These are phyloP conservation scores for Sogatella furcifera DNA, from an alignment of 1,140 invertebrate genomes.

Conservation along the genomic window DNA sequence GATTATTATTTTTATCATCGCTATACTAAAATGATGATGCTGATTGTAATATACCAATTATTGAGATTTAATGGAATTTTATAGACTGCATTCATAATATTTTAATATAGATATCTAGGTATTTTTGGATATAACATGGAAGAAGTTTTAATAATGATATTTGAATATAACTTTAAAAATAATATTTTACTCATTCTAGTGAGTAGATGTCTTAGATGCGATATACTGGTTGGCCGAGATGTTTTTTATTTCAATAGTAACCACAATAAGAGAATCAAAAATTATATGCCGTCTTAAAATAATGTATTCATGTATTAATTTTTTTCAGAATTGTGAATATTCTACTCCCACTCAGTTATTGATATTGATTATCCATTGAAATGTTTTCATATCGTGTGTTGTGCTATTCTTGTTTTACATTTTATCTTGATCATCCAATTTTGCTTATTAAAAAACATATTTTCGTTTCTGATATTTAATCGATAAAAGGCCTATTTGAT, in stretches of 20 bases:
- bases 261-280: slow-evolving; percentile 9
- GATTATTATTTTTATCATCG: slow-evolving; percentile 21
- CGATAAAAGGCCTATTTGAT: no score
- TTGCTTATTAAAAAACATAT: no score
- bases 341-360: no score
- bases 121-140: slow-evolving; percentile 21
- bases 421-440: no score
- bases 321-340: no score
- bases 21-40: slow-evolving; percentile 19
- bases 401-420: no score
- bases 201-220: slow-evolving; percentile 4
- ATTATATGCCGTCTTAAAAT: no score
- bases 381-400: no score
- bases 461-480: no score
- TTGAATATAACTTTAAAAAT: background rate
- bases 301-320: no score
- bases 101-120: slow-evolving; percentile 17
- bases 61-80: slow-evolving; percentile 19
- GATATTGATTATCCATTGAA: no score
- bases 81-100: slow-evolving; percentile 21
- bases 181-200: slow-evolving; percentile 1
- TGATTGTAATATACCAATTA: slow-evolving; percentile 15
- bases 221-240: background rate
- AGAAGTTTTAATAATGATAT: background rate
- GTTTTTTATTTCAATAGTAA: background rate